Evolutionary conservation across 2,113 vertebrate genomes (phyloP).

Genomic region (Catharus fuscescens): DNA sequence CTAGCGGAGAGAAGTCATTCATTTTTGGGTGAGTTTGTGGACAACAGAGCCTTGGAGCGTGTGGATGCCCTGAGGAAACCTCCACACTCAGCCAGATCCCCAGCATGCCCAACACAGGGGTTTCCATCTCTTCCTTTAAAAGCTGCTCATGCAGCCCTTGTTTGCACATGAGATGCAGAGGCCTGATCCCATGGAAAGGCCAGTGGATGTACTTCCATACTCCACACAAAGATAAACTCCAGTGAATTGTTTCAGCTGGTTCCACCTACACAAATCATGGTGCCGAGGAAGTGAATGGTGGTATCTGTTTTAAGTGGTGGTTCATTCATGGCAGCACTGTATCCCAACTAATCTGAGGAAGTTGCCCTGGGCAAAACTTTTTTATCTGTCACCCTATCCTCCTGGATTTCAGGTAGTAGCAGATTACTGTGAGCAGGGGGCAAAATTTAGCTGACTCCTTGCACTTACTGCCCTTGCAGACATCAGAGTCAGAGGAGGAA

Average conservation of each 20-base stretch:
- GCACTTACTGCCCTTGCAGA: background rate
- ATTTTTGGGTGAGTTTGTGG: background rate
- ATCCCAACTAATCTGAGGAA: background rate
- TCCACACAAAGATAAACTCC: background rate
- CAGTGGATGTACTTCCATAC: background rate
- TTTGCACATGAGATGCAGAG: background rate
- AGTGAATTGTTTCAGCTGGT: background rate
- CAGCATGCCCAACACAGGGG: fast-evolving
- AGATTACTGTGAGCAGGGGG: fast-evolving
- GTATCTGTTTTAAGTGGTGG: background rate
- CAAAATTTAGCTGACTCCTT: background rate
- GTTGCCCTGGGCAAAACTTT: background rate
- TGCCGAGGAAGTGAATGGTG: background rate
- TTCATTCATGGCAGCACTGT: background rate
- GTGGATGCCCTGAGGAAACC: background rate
- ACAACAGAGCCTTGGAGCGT: background rate
- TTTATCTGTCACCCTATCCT: background rate
- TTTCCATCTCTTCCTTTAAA: background rate
- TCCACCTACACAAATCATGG: background rate
- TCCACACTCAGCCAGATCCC: background rate
- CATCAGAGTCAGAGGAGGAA: background rate
- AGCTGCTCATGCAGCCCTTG: background rate
- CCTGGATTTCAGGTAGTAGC: background rate
- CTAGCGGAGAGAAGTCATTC: background rate
- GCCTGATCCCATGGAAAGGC: background rate